phyloP scores from a whole-genome alignment of 2,113 vertebrate species.

The Pristiophorus japonicus region DNA sequence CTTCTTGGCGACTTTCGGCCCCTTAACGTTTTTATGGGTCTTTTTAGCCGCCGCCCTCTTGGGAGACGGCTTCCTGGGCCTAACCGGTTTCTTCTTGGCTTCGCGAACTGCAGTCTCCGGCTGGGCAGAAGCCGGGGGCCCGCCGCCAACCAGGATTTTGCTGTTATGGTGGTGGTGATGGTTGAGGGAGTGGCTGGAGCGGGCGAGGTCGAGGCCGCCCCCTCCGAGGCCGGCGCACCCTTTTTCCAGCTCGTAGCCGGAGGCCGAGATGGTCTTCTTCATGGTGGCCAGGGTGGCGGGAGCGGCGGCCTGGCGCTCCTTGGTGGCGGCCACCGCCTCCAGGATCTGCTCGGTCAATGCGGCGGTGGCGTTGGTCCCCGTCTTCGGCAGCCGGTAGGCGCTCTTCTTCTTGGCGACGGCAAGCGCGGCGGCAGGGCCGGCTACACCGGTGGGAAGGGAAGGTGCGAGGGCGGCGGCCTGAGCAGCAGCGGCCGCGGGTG shows the following conservation, averaged over 20 bases:
- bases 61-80: background rate
- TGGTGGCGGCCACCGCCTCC: background rate
- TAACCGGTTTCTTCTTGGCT: accelerated
- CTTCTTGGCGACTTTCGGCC: background rate
- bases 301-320: background rate
- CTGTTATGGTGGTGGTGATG: too few relatives aligned
- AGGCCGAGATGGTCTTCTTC: background rate
- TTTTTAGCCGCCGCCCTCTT: background rate
- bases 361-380: too few relatives aligned
- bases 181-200: too few relatives aligned
- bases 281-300: background rate
- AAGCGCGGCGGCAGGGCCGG: too few relatives aligned
- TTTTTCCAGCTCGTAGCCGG: background rate
- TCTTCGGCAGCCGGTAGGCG: background rate
- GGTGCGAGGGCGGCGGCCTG: background rate
- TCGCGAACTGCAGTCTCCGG: too few relatives aligned
- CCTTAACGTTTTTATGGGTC: background rate
- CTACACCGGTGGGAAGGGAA: background rate
- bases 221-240: too few relatives aligned
- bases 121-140: too few relatives aligned
- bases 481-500: too few relatives aligned
- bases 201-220: too few relatives aligned
- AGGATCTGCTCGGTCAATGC: background rate
- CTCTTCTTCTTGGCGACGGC: background rate
- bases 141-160: too few relatives aligned